Base-by-base conservation (phyloP, 2,888 invertebrate genomes). In the Alloplasta piceator region DNA sequence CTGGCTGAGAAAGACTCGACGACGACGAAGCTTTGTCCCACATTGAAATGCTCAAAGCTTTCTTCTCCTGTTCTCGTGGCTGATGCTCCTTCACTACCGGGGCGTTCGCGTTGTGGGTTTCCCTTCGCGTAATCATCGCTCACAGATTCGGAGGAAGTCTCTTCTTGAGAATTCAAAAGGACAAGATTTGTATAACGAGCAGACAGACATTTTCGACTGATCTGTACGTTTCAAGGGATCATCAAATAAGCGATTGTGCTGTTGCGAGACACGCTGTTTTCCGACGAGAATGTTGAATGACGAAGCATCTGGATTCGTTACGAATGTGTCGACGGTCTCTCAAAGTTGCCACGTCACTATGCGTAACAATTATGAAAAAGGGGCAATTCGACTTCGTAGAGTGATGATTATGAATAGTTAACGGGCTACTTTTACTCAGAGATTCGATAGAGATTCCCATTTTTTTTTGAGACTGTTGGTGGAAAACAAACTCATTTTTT, bases 1-100 rank as follows among this genome's bases (percentile, higher is more conserved):
- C 48, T 66, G 60, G 60, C 46, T 64, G 68, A 52, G 43, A 68
- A 68, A 75, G 75, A 36, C 52, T 61, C 75, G 68, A n/a, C 75
- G 46, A 67, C 61, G 75, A 61, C 16, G 26, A 26, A 3, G 75
- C 61, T 75, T 75, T 75, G 75, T 75, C 60, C 60, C 46, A 61
- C 60, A 52, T 26, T 61, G 52, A 68, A 68, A 68, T 48, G 55
- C 75, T 58, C 58, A 38, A 75, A 60, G 60, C 67, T 52, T 61
- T 72, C 63, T 52, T 68, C 60, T 60, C 39, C 58, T 10, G 12
- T 26, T 14, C 52, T 36, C 67, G 46, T 68, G 38, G 26, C 26
- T 26, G n/a, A n/a, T n/a, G 26, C 26, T 26, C 50, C 60, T 58
- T 41, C 5, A 9, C 14, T n/a, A 36, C 38, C 16, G 39, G 12